Evolutionary conservation across 2,888 invertebrate species (phyloP).

Genomic region (Thereva nobilitata): DNA sequence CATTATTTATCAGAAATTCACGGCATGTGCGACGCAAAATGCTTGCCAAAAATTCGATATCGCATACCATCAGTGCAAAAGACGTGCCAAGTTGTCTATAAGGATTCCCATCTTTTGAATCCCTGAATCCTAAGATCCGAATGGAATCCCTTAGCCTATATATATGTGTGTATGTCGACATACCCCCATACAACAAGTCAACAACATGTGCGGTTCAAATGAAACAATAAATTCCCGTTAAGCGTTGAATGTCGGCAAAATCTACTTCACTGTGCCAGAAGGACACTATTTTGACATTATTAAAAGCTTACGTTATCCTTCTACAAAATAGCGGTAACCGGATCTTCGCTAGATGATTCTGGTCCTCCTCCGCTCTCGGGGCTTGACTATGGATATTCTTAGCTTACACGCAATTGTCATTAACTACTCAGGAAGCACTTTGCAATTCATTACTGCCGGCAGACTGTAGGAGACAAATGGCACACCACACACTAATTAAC

Average conservation of each 20-base stretch:
- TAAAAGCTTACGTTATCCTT: slow-evolving; percentile 6
- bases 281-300: slow-evolving; percentile 17
- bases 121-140: too few relatives aligned
- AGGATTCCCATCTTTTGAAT: background rate
- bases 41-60: slow-evolving; percentile 15
- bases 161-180: too few relatives aligned
- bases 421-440: slow-evolving; percentile 24
- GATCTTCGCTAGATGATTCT: too few relatives aligned
- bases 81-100: slow-evolving; percentile 11
- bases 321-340: too few relatives aligned
- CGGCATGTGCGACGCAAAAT: slow-evolving; percentile 9
- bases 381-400: background rate
- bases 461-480: slow-evolving; percentile 5
- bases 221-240: slow-evolving; percentile 13
- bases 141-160: too few relatives aligned
- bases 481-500: slow-evolving; percentile 19
- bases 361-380: background rate
- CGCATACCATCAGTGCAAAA: slow-evolving; percentile 8
- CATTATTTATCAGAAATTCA: slow-evolving; percentile 18
- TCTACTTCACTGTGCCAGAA: background rate
- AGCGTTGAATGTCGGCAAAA: background rate
- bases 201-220: slow-evolving; percentile 1
- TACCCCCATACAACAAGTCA: background rate
- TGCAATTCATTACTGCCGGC: slow-evolving; percentile 1
- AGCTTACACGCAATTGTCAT: slow-evolving; percentile 13